Evolutionary conservation across 2,797 vertebrate species (phyloP).

Genomic region (Myotis planiceps): DNA sequence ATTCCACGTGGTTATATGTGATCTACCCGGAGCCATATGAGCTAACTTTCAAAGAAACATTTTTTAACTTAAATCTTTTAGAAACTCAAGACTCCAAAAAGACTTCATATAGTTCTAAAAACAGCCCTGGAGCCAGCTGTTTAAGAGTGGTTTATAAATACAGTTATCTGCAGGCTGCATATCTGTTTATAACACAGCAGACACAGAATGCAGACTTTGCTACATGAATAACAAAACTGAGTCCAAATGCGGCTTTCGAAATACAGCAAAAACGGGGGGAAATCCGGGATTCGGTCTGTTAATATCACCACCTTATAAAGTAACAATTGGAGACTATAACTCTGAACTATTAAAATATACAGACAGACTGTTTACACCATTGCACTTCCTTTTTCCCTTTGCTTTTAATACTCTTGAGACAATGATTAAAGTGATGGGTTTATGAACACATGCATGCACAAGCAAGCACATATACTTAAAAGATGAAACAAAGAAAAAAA

Average conservation of each 20-base stretch:
- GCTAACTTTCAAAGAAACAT: conserved; percentile 70
- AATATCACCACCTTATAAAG: conserved; percentile 81
- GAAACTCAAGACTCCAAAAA: conserved; percentile 74
- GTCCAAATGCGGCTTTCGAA: conserved; percentile 75
- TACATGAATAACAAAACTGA: conserved; percentile 69
- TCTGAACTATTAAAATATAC: conserved; percentile 91
- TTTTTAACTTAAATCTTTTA: conserved; percentile 79
- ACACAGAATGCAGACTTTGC: conserved; percentile 81
- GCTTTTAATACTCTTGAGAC: conserved; percentile 81
- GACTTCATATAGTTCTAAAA: conserved; percentile 77
- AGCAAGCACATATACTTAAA: conserved; percentile 70
- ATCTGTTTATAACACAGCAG: conserved; percentile 86
- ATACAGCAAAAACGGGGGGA: conserved; percentile 77
- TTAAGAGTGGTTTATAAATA: conserved; percentile 86
- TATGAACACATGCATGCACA: conserved; percentile 84
- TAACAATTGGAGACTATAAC: conserved; percentile 80
- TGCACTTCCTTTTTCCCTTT: conserved; percentile 91
- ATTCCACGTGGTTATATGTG: background rate
- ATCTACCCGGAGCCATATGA: conserved; percentile 51
- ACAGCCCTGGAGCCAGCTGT: conserved; percentile 56
- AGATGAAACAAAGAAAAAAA: conserved; percentile 68
- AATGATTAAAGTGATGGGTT: conserved; percentile 84
- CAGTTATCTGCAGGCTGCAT: conserved; percentile 76
- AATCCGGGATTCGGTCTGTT: conserved; percentile 72
- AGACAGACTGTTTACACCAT: conserved; percentile 92